Conservation (phyloP, 1,140 invertebrate species). For the Cataglyphis hispanica region DNA sequence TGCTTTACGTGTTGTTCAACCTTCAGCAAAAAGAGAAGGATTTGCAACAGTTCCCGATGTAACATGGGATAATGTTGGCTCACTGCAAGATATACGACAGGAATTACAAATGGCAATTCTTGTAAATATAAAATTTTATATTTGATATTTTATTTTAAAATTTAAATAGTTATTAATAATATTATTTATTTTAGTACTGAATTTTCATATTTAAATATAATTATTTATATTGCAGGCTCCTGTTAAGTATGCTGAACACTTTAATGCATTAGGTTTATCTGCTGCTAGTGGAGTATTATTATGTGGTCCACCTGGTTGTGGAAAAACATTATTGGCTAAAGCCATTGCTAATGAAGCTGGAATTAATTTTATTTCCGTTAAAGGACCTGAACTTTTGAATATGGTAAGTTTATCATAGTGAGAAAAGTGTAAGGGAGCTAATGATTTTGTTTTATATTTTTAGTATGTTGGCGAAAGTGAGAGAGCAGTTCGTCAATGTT, state of each 20-base stretch:
- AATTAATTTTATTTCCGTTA: conserved; percentile 98
- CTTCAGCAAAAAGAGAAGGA: conserved; percentile 98
- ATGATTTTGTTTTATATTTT: conserved; percentile 48
- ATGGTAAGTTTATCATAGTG: conserved; percentile 89
- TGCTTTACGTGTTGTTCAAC: conserved; percentile 94
- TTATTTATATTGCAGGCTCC: conserved; percentile 90
- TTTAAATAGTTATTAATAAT: neutral
- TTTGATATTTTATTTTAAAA: neutral
- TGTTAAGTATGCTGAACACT: conserved; percentile 94
- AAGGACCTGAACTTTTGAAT: conserved; percentile 98
- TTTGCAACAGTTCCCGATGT: conserved; percentile 99
- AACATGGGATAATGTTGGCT: conserved; percentile 99
- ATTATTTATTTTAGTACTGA: neutral
- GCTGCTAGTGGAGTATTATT: conserved; percentile 95
- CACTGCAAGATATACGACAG: conserved; percentile 94
- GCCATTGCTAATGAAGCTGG: conserved; percentile 98
- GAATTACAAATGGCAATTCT: conserved; percentile 96
- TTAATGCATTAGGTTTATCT: conserved; percentile 92
- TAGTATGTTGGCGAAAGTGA: conserved; percentile 99
- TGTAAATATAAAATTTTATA: conserved; percentile 84
- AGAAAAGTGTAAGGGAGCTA: neutral
- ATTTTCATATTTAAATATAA: conserved; percentile 18
- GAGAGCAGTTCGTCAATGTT: conserved; percentile 97
- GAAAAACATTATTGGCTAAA: conserved; percentile 97
- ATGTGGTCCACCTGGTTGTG: conserved; percentile 97